These are phyloP conservation scores for Crotophaga sulcirostris DNA, from an alignment of 2,113 vertebrate species.

Conservation along the genomic window DNA sequence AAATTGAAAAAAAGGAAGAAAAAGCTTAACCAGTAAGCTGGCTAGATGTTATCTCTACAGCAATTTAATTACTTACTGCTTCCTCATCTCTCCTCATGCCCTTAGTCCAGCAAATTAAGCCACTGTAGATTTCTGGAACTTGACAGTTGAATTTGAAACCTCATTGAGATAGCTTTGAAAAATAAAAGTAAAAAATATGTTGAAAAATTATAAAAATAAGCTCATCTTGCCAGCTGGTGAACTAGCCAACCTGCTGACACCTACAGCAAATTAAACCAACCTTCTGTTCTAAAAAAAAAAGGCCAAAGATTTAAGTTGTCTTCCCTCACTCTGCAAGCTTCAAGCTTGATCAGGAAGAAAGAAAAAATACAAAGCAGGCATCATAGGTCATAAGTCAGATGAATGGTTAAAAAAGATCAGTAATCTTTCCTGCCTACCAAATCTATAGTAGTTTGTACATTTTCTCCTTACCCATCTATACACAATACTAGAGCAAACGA, in stretches of 20 bases:
- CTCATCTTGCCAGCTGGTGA: background rate
- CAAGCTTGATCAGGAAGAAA: background rate
- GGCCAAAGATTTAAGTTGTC: background rate
- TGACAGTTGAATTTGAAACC: conserved; percentile 4
- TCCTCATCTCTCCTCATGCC: background rate
- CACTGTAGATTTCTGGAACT: background rate
- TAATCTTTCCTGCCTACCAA: background rate
- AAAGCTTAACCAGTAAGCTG: background rate
- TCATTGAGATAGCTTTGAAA: background rate
- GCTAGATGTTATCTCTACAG: background rate
- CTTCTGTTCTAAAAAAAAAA: background rate
- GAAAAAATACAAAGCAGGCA: background rate
- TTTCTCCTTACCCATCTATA: background rate
- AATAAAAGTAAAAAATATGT: background rate
- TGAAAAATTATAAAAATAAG: background rate
- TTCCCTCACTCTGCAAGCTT: background rate
- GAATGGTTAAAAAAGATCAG: background rate
- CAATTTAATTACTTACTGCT: conserved; percentile 43
- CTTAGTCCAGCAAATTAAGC: background rate
- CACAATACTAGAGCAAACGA: background rate
- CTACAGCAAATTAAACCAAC: background rate
- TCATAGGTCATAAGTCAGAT: background rate
- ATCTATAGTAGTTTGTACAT: background rate
- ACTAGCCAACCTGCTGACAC: background rate
- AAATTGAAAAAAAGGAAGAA: background rate